Base-by-base conservation (phyloP, 1,140 invertebrate species). In the Apis dorsata region DNA sequence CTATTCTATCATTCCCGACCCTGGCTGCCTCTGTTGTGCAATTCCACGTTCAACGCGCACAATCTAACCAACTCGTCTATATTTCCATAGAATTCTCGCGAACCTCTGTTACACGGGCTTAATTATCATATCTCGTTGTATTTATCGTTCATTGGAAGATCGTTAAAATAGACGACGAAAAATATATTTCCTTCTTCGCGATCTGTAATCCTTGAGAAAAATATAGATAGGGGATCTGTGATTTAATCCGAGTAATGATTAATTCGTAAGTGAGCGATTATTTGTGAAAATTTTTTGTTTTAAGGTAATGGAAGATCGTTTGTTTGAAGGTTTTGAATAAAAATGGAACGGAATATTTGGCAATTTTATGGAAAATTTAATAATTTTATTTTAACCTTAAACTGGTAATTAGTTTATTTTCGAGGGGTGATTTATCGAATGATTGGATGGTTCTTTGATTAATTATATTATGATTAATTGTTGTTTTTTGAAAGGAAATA, bases 1-100 rank as follows among this genome's bases (percentile, higher is more conserved):
- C 82, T 85, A 84, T 90, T 90, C 84, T 84, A 84, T 88, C 88
- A 90, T 90, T 79, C 85, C 87, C 81, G 79, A 78, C 80, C 74
- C 65, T 70, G 78, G 77, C 72, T 66, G 34, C 34, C 34, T 34
- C 75, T 78, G 79, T 90, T 90, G 88, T 89, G 86, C 81, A 89
- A 89, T 87, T 86, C 77, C 66, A 71, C 73, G 76, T 87, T 85
- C 77, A 63, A 71, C 73, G 76, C 69, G 69, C 55, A 28, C 60
- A 44, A 65, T 13, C 62, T 59, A 8, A 28, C 24, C 71, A 13
- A 49, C 10, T 51, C 60, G 53, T 81, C 69, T 85, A 81, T 44
- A 44, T 70, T 81, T 75, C 59, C n/a, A 49, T 34, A 57, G 60
- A 85, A 74, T 28, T 17, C 28, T 77, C 69, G 55, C 44, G 60